These are phyloP conservation scores for Pipra filicauda DNA, from an alignment of 2,113 vertebrate species.

Conservation along the genomic window DNA sequence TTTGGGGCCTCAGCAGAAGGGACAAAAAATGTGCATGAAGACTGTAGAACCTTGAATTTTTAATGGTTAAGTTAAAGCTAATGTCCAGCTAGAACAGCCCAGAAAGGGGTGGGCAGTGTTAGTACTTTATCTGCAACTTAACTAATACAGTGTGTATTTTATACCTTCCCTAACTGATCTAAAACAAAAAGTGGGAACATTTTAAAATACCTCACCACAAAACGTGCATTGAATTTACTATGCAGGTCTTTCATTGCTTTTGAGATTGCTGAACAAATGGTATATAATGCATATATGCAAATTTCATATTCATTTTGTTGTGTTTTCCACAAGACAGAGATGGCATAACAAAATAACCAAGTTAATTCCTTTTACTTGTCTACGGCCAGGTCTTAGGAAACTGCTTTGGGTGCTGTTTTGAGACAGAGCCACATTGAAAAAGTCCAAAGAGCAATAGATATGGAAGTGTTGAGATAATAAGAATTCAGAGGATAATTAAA, in stretches of 20 bases:
- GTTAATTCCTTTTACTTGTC: background rate
- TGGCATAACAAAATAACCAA: background rate
- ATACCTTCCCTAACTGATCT: background rate
- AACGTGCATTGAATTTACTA: background rate
- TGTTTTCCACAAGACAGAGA: background rate
- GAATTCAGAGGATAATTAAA: background rate
- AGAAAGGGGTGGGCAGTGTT: background rate
- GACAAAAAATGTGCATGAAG: background rate
- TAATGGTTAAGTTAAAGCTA: background rate
- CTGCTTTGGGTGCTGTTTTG: background rate
- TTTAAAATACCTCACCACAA: background rate
- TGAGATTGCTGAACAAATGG: background rate
- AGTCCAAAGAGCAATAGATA: background rate
- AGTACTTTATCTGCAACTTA: background rate
- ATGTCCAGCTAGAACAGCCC: background rate
- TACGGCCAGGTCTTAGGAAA: background rate
- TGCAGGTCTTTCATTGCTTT: slow-evolving; percentile 36
- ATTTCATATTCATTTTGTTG: background rate
- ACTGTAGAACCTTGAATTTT: background rate
- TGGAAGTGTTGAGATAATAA: background rate
- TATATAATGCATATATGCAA: background rate
- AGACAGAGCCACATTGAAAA: background rate
- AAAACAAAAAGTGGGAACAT: background rate
- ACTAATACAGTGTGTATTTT: background rate
- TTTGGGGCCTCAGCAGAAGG: background rate